Evolutionary conservation across 2,113 vertebrate species (phyloP), one percentile per base, ranked within the genome.

Genomic region (Oryzias melastigma): DNA sequence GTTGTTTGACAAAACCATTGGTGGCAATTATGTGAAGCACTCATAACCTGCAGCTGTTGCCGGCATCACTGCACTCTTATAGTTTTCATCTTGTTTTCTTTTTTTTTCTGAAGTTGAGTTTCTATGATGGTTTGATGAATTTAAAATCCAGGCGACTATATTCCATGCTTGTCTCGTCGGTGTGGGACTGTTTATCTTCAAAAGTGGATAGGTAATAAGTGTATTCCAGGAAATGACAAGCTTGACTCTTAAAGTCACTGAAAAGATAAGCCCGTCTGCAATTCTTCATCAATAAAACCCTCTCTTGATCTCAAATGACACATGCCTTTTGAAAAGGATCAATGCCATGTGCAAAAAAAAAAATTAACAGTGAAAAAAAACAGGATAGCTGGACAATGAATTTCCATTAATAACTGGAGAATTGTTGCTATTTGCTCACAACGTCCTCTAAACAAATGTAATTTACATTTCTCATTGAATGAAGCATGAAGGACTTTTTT

Each of bases 401-500:
- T 24, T 12, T 40, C 19, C 25, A 50, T 20, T 57, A 18, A 46
- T 75, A 75, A 45, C 13, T 27, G 42, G 22, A 20, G 42, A 41
- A 52, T 22, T 2, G 4, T 49, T 52, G 52, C 4, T 14, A 52
- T 72, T 78, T 59, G 59, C 40, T 50, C 24, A 24, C 73, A 67
- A 75, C 61, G 73, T 66, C 72, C 70, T 65, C 24, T 48, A 83
- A 83, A 87, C 73, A 69, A 69, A 58, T 56, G 71, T 49, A 58
- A 82, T 78, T 77, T 64, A 40, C 56, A 78, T 73, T 71, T 81
- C 61, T 68, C 51, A 67, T 55, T 65, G 73, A 83, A 52, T 58
- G 75, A 69, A 71, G 85, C 84, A 71, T 84, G 75, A 85, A 85
- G 81, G 85, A 80, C 77, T 74, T 77, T 71, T 71, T 55, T 64